Conservation (phyloP, 1,140 invertebrate species). For the Magallana ariakensis region DNA sequence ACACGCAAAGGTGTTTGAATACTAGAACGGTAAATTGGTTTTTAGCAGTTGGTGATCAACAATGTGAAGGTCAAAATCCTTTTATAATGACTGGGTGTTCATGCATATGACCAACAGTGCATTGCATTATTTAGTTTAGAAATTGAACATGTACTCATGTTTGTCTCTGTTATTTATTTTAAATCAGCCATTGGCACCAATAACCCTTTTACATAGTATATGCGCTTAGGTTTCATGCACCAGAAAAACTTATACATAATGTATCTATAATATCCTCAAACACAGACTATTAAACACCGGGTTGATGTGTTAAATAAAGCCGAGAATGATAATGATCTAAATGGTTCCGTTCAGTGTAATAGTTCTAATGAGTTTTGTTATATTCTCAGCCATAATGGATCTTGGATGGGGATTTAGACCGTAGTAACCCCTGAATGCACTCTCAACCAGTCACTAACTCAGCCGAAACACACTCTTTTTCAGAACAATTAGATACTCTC, state of each 20-base stretch:
- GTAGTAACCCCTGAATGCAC: not conserved
- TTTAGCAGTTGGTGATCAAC: too few species aligned
- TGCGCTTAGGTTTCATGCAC: not conserved
- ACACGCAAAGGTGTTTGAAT: too few species aligned
- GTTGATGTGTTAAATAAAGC: not conserved
- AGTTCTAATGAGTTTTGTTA: conserved; percentile 1
- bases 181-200: too few species aligned
- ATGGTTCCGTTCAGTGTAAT: not conserved
- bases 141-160: too few species aligned
- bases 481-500: not conserved
- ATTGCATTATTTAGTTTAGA: too few species aligned
- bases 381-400: not conserved
- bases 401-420: not conserved
- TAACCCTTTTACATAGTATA: too few species aligned
- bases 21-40: too few species aligned
- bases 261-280: not conserved
- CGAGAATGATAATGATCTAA: not conserved
- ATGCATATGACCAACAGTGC: too few species aligned
- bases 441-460: not conserved
- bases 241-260: not conserved
- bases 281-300: not conserved
- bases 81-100: too few species aligned
- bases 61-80: too few species aligned
- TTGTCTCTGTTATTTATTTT: too few species aligned
- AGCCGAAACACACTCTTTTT: not conserved